These are phyloP conservation scores for Channa maculata DNA, from an alignment of 2,113 vertebrate genomes.

Conservation along the genomic window DNA sequence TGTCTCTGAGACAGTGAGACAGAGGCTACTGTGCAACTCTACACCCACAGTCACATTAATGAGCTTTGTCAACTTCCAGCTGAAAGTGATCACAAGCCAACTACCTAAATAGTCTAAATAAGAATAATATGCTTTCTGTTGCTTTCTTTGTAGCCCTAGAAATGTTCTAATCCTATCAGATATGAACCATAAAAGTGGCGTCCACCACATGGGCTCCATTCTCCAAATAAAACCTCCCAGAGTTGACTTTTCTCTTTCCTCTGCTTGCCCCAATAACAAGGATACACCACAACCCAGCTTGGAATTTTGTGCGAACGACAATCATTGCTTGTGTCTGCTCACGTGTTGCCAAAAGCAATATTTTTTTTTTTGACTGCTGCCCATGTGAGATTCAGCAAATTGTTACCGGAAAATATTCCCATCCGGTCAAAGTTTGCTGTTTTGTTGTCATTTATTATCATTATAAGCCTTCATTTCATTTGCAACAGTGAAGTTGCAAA, in stretches of 20 bases:
- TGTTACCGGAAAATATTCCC: neutral
- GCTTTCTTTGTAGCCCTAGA: too few species aligned
- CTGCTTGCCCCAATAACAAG: conserved; percentile 8
- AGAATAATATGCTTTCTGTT: too few species aligned
- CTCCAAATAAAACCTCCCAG: neutral
- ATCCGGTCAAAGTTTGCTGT: conserved; percentile 9
- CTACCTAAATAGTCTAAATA: too few species aligned
- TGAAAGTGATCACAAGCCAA: neutral
- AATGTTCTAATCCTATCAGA: too few species aligned
- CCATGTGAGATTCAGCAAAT: conserved; percentile 15
- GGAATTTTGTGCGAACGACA: neutral
- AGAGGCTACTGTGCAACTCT: too few species aligned
- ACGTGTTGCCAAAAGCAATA: conserved; percentile 5
- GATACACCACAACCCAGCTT: conserved; percentile 3
- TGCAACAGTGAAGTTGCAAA: conserved; percentile 9
- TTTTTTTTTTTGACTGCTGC: neutral
- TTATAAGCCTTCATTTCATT: conserved; percentile 43
- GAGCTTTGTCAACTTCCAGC: neutral
- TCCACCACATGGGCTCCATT: neutral
- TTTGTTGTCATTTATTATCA: conserved; percentile 39
- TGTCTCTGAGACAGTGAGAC: too few species aligned
- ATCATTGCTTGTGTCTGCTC: too few species aligned
- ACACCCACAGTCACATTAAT: neutral
- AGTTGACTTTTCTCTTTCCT: conserved; percentile 3
- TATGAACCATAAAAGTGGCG: neutral